Conservation (phyloP, 2,888 invertebrate genomes). For the Aphodius sticticus region DNA sequence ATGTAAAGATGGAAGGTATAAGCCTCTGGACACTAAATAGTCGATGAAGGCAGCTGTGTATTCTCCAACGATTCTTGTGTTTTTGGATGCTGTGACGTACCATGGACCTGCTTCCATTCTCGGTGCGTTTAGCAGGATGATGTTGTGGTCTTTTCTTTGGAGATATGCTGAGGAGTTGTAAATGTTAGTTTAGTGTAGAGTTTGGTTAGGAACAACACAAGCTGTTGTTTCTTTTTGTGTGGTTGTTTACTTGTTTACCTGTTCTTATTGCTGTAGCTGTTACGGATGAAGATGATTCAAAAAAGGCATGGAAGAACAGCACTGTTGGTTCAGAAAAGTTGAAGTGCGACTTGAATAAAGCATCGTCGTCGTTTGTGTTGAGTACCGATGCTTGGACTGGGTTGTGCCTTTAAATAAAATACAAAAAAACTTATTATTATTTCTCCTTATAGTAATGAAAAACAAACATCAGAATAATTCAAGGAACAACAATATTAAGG, state of each 20-base stretch:
- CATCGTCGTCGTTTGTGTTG: constrained; percentile 62
- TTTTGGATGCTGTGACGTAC: constrained; percentile 67
- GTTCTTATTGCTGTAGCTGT: constrained; percentile 65
- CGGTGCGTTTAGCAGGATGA: constrained; percentile 67
- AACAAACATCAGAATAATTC: no score
- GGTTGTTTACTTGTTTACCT: constrained; percentile 56
- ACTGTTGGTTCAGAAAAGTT: constrained; percentile 67
- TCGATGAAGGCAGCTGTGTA: constrained; percentile 68
- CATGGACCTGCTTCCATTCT: constrained; percentile 69
- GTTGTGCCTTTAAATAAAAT: constrained; percentile 62
- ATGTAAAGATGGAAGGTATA: constrained; percentile 65
- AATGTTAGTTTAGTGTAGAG: neutral
- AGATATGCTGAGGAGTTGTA: constrained; percentile 61
- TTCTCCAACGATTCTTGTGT: constrained; percentile 68
- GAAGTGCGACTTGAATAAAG: constrained; percentile 65
- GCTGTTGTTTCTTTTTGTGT: no score
- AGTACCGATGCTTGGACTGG: constrained; percentile 51
- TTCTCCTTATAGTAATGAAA: no score
- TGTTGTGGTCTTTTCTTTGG: constrained; percentile 66
- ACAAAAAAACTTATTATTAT: neutral
- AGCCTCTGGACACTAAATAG: constrained; percentile 66
- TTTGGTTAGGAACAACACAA: neutral
- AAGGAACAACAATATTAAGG: no score
- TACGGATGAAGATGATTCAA: constrained; percentile 66
- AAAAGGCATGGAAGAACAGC: constrained; percentile 70